Evolutionary conservation across 2,113 vertebrate genomes (phyloP), one percentile per base, ranked within the genome.

Genomic region (Clarias gariepinus): DNA sequence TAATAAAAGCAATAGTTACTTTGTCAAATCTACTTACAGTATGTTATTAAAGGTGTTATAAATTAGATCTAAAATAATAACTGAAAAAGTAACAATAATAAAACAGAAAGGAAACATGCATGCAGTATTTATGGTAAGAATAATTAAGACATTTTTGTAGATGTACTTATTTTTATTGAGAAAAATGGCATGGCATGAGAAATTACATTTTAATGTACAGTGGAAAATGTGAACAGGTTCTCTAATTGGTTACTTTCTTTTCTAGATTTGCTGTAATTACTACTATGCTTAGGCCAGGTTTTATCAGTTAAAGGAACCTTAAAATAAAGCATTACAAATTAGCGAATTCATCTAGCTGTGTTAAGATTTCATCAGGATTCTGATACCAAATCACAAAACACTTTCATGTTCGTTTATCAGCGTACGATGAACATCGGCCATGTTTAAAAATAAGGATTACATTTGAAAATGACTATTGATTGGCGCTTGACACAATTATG

Each of bases 381-480:
- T n/a, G 33, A 41, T 4, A 81, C 53, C 10, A 55, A 60, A 79
- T 76, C 68, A 25, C 52, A 63, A 77, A 19, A 74, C 41, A 16
- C 9, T 12, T 63, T 23, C n/a, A 52, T 68, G 53, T 73, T 80
- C 81, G 57, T 80, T 87, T 86, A 58, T 41, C 64, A 10, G 15
- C 86, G 57, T 53, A 74, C 71, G 52, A 81, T 88, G 57, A 33
- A 15, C 12, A 85, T 84, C 63, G 61, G 9, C 47, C 80, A 57
- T 81, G 80, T 89, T 84, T 83, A 83, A 84, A 89, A 88, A 88
- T 87, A 86, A 88, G 52, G 60, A 71, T 88, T 87, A 86, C 60
- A 76, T 91, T 88, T 88, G 77, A 89, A 88, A 87, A 88, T 84
- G 82, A 81, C 86, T 89, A 90, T 91, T 88, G 90, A 91, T 90